Evolutionary conservation across 2,797 vertebrate species (phyloP).

Genomic region (Rallus crepitans): DNA sequence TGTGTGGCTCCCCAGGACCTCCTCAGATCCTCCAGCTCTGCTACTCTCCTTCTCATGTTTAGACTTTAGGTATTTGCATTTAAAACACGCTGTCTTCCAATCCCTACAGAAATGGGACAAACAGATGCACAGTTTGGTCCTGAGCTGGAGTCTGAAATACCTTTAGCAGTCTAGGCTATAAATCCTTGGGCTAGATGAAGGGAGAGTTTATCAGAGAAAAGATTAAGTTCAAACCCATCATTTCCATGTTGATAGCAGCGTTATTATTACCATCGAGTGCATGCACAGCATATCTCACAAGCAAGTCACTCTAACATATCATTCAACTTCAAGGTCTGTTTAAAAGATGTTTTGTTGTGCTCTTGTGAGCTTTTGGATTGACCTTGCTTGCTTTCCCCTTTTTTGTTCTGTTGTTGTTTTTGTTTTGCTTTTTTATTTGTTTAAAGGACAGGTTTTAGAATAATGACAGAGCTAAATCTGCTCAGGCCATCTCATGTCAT

Average conservation of each 20-base stretch:
- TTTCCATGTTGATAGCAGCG: conserved; percentile 40
- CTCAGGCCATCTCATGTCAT: not conserved
- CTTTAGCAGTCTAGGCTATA: not conserved
- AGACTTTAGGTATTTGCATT: not conserved
- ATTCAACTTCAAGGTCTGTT: conserved; percentile 33
- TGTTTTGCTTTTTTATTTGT: not conserved
- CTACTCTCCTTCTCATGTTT: not conserved
- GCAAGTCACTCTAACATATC: conserved; percentile 12
- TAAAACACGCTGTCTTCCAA: not conserved
- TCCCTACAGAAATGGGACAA: not conserved
- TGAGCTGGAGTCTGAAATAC: not conserved
- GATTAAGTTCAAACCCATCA: conserved; percentile 42
- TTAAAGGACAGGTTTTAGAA: not conserved
- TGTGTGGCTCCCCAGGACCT: not conserved
- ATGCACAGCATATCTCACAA: not conserved
- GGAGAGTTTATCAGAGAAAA: conserved; percentile 49
- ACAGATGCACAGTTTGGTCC: not conserved
- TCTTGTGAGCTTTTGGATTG: conserved; percentile 10
- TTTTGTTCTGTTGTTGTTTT: not conserved
- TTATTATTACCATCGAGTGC: conserved; percentile 27
- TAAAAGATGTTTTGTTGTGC: not conserved
- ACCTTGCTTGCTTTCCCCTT: not conserved
- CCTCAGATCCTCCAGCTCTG: not conserved
- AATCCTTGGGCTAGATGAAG: conserved; percentile 17
- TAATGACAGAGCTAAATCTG: not conserved